Percentiles rank a stretch among this genome's conserved stretches.
These are phyloP conservation scores for Hyperoplus lanceolatus DNA, from an alignment of 2,797 vertebrate genomes.

Conservation along the genomic window DNA sequence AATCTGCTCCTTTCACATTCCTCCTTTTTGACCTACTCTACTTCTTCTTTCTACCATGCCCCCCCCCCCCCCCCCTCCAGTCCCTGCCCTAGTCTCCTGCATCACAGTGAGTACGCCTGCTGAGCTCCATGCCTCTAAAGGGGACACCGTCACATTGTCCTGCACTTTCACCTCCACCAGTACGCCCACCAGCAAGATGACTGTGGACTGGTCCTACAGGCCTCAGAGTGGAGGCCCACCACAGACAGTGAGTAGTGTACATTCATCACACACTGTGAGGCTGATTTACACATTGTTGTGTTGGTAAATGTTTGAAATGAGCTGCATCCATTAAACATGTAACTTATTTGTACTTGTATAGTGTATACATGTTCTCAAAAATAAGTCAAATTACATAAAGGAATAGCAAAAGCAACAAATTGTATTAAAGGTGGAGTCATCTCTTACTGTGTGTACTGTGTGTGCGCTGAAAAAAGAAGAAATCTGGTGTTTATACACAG, in stretches of 20 bases:
- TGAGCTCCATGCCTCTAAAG: constrained; percentile 79
- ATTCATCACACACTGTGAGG: neutral
- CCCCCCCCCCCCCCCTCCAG: constrained; percentile 32
- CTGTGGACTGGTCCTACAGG: constrained; percentile 91
- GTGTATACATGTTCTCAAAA: neutral
- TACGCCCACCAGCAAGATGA: constrained; percentile 86
- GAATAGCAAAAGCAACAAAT: no score
- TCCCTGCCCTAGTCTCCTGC: constrained; percentile 49
- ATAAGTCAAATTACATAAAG: no score
- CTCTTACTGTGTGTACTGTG: no score
- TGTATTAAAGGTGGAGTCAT: no score
- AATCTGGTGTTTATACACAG: no score
- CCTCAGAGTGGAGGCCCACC: constrained; percentile 84
- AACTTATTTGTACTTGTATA: neutral
- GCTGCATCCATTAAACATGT: neutral
- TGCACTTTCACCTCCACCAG: constrained; percentile 90
- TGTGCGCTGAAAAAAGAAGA: no score
- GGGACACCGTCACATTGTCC: constrained; percentile 83
- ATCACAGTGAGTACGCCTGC: constrained; percentile 72
- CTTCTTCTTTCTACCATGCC: neutral
- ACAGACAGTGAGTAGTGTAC: constrained; percentile 76
- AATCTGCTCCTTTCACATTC: neutral
- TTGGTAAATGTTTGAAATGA: neutral
- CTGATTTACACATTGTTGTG: no score
- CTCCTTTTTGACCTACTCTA: neutral